Percentiles rank a stretch among this genome's conserved stretches.
These are phyloP conservation scores for Mermis nigrescens DNA, from an alignment of 2,888 invertebrate species.

Conservation along the genomic window DNA sequence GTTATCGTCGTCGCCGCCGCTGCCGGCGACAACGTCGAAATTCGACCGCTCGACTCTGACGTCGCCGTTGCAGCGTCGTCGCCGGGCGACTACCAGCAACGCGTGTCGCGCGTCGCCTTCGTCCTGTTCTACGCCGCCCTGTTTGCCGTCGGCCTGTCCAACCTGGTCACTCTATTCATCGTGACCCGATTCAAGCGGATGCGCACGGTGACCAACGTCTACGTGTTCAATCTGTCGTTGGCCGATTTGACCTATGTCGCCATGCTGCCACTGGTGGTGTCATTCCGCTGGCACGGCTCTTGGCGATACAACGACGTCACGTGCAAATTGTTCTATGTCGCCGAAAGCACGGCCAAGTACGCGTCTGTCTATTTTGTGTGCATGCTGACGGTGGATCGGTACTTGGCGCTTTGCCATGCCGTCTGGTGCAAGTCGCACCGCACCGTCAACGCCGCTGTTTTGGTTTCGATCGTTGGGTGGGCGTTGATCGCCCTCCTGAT, in stretches of 20 bases:
- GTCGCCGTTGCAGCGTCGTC: too few species aligned
- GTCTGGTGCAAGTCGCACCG: not conserved
- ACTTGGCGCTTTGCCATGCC: conserved; percentile 11
- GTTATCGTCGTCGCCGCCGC: too few species aligned
- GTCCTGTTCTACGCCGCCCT: too few species aligned
- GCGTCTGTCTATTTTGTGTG: conserved; percentile 9
- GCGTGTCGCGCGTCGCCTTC: too few species aligned
- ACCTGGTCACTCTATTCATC: conserved; percentile 2
- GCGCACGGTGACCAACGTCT: conserved; percentile 10
- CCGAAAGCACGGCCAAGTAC: conserved; percentile 9
- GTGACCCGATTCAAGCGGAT: not conserved
- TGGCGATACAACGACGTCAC: conserved; percentile 9
- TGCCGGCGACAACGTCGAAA: too few species aligned
- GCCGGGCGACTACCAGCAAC: too few species aligned
- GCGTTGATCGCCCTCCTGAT: not conserved
- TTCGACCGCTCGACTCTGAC: too few species aligned
- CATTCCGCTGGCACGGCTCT: not conserved
- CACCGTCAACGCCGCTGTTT: not conserved
- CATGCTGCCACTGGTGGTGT: conserved; percentile 6
- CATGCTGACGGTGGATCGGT: conserved; percentile 9
- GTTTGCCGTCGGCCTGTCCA: conserved; percentile 6
- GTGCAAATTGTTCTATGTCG: conserved; percentile 7
- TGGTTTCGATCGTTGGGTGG: conserved; percentile 1
- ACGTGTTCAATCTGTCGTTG: conserved; percentile 9
- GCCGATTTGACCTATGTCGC: conserved; percentile 7